Evolutionary conservation across 2,113 vertebrate genomes (phyloP), one percentile per base, ranked within the genome.

Genomic region (Coturnix japonica): DNA sequence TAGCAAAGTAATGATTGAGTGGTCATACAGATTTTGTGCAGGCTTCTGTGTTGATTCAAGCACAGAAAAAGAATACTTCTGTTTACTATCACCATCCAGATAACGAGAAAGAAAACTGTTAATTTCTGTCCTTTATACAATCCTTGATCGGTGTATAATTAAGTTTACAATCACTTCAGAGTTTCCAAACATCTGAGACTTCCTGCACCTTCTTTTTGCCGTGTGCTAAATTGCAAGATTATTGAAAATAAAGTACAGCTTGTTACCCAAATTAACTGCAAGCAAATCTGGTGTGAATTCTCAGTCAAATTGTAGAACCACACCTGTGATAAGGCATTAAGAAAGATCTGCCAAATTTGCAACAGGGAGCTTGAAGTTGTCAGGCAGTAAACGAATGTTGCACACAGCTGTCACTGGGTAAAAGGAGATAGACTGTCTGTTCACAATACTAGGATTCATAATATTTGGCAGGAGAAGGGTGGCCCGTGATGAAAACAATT

Each of bases 331-430:
- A 64, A 86, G 75, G 59, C 91, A 85, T 97, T 95, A 94, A 65
- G 88, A 64, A 89, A 85, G 73, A 91, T 82, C 33, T 80, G 23
- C 59, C 31, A 70, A 81, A 88, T 91, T 88, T 81, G 61, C 67
- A 85, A 63, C 7, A 2, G 30, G 54, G 37, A 74, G 44, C 59
- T 65, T 91, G 93, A 88, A 81, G 28, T 35, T 59, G 59, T 92
- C 93, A 88, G 70, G 67, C 73, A 81, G 82, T 84, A 93, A 88
- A 69, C 3, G 44, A 88, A 6, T 83, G 63, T 66, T 96, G 76
- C 73, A 63, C 65, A 53, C 96, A 98, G 96, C 95, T 97, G 97
- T 95, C 78, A n/a, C 84, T 89, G 65, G 73, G 33, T 81, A 28
- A 92, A 94, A 95, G 89, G 13, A 89, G 71, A 87, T 65, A 87